Evolutionary conservation across 2,113 vertebrate species (phyloP).

Genomic region (Myotis lucifugus): DNA sequence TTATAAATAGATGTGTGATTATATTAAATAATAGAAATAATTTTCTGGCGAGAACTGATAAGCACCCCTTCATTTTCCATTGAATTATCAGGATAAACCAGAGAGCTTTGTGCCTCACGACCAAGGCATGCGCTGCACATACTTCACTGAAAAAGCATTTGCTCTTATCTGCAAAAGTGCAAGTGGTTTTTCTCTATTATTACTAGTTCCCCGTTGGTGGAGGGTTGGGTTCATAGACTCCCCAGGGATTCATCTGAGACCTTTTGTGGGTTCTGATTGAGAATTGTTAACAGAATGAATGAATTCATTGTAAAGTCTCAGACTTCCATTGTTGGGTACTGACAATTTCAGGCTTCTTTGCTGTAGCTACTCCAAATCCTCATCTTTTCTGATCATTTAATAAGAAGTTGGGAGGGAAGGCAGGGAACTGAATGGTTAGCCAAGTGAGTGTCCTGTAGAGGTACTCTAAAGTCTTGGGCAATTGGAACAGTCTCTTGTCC

Average conservation of each 20-base stretch:
- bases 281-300: background rate
- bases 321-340: background rate
- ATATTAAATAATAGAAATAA: slow-evolving; percentile 62
- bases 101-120: background rate
- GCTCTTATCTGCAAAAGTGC: slow-evolving; percentile 42
- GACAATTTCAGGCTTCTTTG: slow-evolving; percentile 18
- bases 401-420: background rate
- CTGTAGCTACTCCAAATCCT: background rate
- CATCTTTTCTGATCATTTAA: slow-evolving; percentile 22
- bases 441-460: background rate
- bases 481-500: background rate
- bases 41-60: slow-evolving; percentile 48
- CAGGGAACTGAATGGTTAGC: background rate
- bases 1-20: slow-evolving; percentile 42
- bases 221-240: slow-evolving; percentile 11
- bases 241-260: background rate
- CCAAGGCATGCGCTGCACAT: slow-evolving; percentile 14
- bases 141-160: background rate
- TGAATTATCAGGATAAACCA: slow-evolving; percentile 30
- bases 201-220: background rate
- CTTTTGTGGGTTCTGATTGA: background rate
- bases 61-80: slow-evolving; percentile 31
- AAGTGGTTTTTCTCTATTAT: slow-evolving; percentile 40
- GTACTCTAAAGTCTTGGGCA: background rate
- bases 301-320: background rate